phyloP scores from a whole-genome alignment of 2,888 invertebrate species.

The Dexiosoma caninum region DNA sequence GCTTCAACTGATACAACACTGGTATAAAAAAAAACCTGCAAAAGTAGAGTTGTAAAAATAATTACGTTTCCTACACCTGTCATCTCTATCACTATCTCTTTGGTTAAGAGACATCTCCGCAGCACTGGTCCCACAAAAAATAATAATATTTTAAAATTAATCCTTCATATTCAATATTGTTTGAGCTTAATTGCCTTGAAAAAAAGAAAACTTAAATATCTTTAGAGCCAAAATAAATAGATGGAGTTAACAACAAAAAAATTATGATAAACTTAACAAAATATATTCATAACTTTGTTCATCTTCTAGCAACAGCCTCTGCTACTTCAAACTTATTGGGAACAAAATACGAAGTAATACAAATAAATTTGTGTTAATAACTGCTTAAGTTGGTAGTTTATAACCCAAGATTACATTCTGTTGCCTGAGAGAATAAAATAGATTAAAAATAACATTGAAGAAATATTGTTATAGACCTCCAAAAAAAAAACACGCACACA shows the following conservation, averaged over 20 bases:
- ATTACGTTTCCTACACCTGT: too few species aligned
- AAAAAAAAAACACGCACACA: background rate
- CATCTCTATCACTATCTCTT: too few species aligned
- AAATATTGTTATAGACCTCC: conserved; percentile 43
- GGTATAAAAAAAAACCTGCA: too few species aligned
- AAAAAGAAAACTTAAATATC: background rate
- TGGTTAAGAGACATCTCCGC: too few species aligned
- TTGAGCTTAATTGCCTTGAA: background rate
- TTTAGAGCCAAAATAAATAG: background rate
- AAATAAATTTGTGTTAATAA: conserved; percentile 63
- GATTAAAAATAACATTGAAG: conserved; percentile 56
- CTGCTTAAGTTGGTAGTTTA: conserved; percentile 62
- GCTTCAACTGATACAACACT: too few species aligned
- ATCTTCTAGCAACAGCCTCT: background rate
- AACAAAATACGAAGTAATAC: conserved; percentile 46
- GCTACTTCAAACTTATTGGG: background rate
- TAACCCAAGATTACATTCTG: conserved; percentile 51
- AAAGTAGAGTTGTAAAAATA: too few species aligned
- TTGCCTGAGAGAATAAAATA: conserved; percentile 60
- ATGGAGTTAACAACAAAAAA: background rate
- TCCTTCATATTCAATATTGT: background rate
- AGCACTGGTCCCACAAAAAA: too few species aligned
- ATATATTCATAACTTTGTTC: conserved; percentile 30
- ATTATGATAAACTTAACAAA: background rate
- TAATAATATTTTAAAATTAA: background rate